Evolutionary conservation across 2,888 invertebrate species (phyloP), one percentile per base, ranked within the genome.

Genomic region (Poecilobothrus nobilitatus): DNA sequence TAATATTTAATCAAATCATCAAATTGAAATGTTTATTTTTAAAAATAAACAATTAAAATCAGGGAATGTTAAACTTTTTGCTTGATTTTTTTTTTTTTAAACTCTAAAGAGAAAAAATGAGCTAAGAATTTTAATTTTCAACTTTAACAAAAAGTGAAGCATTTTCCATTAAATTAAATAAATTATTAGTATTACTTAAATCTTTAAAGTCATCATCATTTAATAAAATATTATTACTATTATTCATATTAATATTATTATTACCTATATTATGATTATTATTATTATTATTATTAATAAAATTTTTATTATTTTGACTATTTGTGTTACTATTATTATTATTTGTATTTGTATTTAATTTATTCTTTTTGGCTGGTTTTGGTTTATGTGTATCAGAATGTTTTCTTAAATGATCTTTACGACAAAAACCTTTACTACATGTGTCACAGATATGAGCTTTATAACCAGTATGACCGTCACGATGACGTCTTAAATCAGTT

Each of bases 391-490:
- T 92, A 74, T 91, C 91, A 74, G 87, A 85, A 80, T 94, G 94
- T 80, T 94, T 94, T 73, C 91, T 86, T 92, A 94, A 91, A 82
- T 94, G 94, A 83, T 95, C 94, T 82, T 92, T 92, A 74, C 94
- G 87, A 75, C 92, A 93, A 81, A 95, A 95, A 67, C 93, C 92
- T 81, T 94, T 94, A 71, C 89, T 88, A 81, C 94, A 95, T 72
- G 87, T 87, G 74, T 88, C 86, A 82, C 94, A 95, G 72, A 87
- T 85, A 80, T 89, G 93, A 63, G 93, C 93, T 80, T 92, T 93
- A 76, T 89, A 87, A 66, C 92, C 92, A n/a, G 91, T 91, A 80
- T 94, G 94, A 74, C 91, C 85, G 80, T 92, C 93, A 86, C 90
- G 88, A 83, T 95, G 94, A 72, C 94, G 86, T 71, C 92, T 86